Evolutionary conservation across 2,888 invertebrate species (phyloP).

Genomic region (Epistrophella euchroma): DNA sequence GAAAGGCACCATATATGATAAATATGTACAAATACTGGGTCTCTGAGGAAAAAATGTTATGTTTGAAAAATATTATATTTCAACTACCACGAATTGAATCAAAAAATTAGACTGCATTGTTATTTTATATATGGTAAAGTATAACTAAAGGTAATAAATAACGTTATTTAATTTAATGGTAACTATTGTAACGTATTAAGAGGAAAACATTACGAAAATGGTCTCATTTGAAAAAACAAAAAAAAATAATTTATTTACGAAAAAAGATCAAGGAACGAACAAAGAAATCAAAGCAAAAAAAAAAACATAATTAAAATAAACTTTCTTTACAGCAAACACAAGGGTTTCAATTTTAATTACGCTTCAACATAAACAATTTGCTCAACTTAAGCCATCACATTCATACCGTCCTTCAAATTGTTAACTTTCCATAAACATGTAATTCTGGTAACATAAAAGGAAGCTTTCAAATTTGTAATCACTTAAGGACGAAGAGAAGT

Average conservation of each 20-base stretch:
- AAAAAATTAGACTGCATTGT: slow-evolving; percentile 53
- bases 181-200: slow-evolving; percentile 68
- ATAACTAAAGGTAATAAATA: slow-evolving; percentile 53
- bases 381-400: no score
- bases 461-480: no score
- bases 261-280: slow-evolving; percentile 15
- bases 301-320: slow-evolving; percentile 48
- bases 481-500: no score
- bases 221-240: slow-evolving; percentile 8
- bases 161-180: slow-evolving; percentile 41
- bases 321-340: slow-evolving; percentile 66
- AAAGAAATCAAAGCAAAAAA: slow-evolving; percentile 26
- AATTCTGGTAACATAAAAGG: no score
- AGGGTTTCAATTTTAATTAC: slow-evolving; percentile 35
- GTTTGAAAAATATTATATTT: neutral
- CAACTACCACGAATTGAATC: neutral
- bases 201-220: slow-evolving; percentile 37
- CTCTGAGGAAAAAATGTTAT: slow-evolving; percentile 16
- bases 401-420: no score
- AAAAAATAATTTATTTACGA: slow-evolving; percentile 40
- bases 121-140: slow-evolving; percentile 41
- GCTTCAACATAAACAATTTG: no score
- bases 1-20: neutral
- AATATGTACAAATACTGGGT: slow-evolving; percentile 49
- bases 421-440: no score